These are phyloP conservation scores for Philotrypesis tridentata DNA, from an alignment of 1,140 invertebrate genomes.

Conservation along the genomic window DNA sequence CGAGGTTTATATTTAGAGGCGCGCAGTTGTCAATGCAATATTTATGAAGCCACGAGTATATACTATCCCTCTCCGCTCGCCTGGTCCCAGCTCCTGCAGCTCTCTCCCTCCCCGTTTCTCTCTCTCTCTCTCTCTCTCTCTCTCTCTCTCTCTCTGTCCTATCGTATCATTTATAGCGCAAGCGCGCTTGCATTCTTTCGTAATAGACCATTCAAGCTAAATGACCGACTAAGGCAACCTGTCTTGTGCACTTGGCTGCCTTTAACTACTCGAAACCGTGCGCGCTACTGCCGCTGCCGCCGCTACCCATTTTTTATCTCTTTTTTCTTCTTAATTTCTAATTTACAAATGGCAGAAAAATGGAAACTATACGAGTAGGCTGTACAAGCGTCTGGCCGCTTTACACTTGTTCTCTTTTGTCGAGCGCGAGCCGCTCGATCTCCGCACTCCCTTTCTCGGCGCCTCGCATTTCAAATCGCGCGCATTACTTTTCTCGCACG, in stretches of 20 bases:
- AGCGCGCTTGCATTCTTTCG: conserved; percentile 41
- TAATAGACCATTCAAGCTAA: conserved; percentile 44
- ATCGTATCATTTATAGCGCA: conserved; percentile 38
- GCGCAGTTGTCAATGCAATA: conserved; percentile 45
- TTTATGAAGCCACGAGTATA: conserved; percentile 43
- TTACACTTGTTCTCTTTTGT: conserved; percentile 10
- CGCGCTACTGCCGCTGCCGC: too few species aligned
- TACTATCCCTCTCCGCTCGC: not conserved
- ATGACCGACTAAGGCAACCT: conserved; percentile 47
- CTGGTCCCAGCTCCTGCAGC: too few species aligned
- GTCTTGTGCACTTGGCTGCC: conserved; percentile 22
- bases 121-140: not conserved
- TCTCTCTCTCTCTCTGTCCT: not conserved
- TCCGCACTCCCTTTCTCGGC: not conserved
- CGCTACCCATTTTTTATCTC: too few species aligned
- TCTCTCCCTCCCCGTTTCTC: not conserved
- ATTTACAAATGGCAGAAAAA: conserved; percentile 35
- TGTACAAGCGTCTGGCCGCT: not conserved
- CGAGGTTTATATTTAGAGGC: conserved; percentile 32
- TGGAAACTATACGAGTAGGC: not conserved
- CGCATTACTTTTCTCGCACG: conserved; percentile 1
- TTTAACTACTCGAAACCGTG: conserved; percentile 21
- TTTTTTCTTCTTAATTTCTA: conserved; percentile 36
- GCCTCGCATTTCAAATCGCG: not conserved
- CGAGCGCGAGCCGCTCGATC: too few species aligned